These are phyloP conservation scores for Periplaneta americana DNA, from an alignment of 1,140 invertebrate genomes.

Conservation along the genomic window DNA sequence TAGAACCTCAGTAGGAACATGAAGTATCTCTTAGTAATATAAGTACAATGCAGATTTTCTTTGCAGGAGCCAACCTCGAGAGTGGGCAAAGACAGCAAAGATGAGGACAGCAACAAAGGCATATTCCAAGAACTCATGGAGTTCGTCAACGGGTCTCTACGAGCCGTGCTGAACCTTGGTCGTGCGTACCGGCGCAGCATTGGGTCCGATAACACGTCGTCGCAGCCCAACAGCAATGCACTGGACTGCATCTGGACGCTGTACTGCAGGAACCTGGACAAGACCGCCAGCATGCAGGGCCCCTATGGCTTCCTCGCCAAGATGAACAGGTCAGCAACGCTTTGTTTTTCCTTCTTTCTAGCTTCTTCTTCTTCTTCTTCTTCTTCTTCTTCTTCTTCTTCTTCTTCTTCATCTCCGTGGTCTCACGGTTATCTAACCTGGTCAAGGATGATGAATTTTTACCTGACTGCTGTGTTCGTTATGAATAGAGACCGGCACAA, in stretches of 20 bases:
- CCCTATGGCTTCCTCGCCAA: constrained; percentile 53
- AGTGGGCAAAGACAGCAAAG: neutral
- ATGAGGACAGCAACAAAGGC: constrained; percentile 21
- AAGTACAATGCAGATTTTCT: too few relatives aligned
- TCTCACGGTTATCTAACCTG: too few relatives aligned
- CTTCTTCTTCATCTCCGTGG: too few relatives aligned
- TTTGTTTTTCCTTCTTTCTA: too few relatives aligned
- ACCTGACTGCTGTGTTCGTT: too few relatives aligned
- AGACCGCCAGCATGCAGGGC: constrained; percentile 44
- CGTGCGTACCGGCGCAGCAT: constrained; percentile 37
- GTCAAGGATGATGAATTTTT: too few relatives aligned
- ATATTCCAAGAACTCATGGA: constrained; percentile 43
- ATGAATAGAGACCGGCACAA: too few relatives aligned
- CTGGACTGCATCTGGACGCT: constrained; percentile 55
- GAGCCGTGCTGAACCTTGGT: constrained; percentile 49
- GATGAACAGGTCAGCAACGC: constrained; percentile 50
- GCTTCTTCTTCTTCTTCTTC: too few relatives aligned
- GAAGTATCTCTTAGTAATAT: too few relatives aligned
- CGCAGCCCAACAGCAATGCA: constrained; percentile 14
- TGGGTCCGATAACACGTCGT: neutral
- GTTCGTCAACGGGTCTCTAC: constrained; percentile 46
- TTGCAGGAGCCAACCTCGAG: neutral
- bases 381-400: too few relatives aligned
- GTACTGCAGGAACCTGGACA: constrained; percentile 53
- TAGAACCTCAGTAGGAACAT: too few relatives aligned